These are phyloP conservation scores for Capromys pilorides DNA, from an alignment of 2,797 vertebrate species.

Conservation along the genomic window DNA sequence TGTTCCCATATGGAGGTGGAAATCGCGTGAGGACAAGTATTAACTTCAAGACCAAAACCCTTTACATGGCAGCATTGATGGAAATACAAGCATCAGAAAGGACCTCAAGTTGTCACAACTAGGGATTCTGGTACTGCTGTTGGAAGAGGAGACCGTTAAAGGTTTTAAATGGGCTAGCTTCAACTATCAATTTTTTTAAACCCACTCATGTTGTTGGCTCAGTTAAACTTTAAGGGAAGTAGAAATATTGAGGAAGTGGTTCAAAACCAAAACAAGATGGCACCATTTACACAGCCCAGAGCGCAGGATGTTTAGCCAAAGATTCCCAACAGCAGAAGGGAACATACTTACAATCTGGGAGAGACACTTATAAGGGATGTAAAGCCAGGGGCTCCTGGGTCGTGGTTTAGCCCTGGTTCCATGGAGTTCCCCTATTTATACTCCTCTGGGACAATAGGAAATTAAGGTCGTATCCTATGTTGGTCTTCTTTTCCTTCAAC, in stretches of 20 bases:
- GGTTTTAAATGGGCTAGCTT: not conserved
- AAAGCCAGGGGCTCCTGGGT: not conserved
- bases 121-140: not conserved
- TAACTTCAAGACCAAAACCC: not conserved
- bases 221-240: not conserved
- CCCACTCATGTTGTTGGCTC: not conserved
- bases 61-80: not conserved
- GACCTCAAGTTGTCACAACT: not conserved
- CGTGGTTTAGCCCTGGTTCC: not conserved
- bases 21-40: not conserved
- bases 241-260: not conserved
- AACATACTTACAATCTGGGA: not conserved
- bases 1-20: not conserved
- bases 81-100: not conserved
- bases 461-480: not conserved
- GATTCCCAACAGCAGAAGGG: not conserved
- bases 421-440: too few relatives aligned
- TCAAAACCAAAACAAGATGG: constrained; percentile 21
- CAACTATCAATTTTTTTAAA: not conserved
- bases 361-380: not conserved
- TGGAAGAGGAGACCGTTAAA: not conserved
- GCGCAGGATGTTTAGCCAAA: not conserved
- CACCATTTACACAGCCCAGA: not conserved
- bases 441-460: not conserved
- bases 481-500: not conserved